Evolutionary conservation across 2,888 invertebrate genomes (phyloP).

Genomic region (Dascillus cervinus): DNA sequence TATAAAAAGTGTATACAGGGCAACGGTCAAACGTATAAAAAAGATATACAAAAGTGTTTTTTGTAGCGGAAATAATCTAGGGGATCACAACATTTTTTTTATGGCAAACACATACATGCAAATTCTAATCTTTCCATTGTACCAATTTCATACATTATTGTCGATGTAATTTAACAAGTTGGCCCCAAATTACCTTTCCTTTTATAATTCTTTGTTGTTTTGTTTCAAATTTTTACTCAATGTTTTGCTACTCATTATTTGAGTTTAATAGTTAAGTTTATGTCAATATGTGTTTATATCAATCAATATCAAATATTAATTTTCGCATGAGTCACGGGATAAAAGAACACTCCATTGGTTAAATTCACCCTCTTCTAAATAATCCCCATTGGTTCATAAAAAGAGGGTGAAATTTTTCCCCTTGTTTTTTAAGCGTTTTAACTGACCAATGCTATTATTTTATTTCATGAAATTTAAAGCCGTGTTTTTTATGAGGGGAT

Average conservation of each 20-base stretch:
- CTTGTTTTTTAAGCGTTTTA: conserved; percentile 37
- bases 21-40: conserved; percentile 35
- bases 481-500: neutral
- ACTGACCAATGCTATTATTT: conserved; percentile 27
- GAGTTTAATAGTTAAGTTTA: conserved; percentile 7
- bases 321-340: conserved; percentile 26
- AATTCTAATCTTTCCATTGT: conserved; percentile 31
- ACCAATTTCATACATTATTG: conserved; percentile 23
- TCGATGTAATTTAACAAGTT: conserved; percentile 6
- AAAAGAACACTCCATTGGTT: conserved; percentile 25
- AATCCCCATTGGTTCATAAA: conserved; percentile 32
- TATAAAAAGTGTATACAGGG: conserved; percentile 29
- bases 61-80: conserved; percentile 19
- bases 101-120: too few species aligned
- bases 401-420: conserved; percentile 32
- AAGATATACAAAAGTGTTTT: conserved; percentile 27
- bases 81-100: conserved; percentile 34
- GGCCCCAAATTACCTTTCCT: neutral
- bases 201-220: too few species aligned
- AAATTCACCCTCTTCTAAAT: conserved; percentile 27
- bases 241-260: too few species aligned
- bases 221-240: too few species aligned
- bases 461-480: conserved; percentile 14
- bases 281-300: conserved; percentile 7
- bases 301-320: conserved; percentile 29